A percentile compares a stretch with the other conserved stretches of the same genome.
These are phyloP conservation scores for Pseudochirops corinnae DNA, from an alignment of 2,797 vertebrate genomes.

Conservation along the genomic window DNA sequence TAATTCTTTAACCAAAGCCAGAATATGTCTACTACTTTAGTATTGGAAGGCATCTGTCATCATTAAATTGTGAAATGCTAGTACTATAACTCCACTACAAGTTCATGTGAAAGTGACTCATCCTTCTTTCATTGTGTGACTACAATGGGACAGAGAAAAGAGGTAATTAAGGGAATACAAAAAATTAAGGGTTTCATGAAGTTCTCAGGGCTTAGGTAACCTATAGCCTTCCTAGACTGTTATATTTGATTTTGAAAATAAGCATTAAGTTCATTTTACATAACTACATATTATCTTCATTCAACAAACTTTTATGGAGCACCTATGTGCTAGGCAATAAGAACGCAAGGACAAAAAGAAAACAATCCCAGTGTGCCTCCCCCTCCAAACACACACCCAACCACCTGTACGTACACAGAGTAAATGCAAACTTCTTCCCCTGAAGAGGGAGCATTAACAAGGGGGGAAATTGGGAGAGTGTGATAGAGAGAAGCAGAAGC, in stretches of 20 bases:
- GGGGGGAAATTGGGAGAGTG: too few relatives aligned
- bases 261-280: constrained; percentile 22
- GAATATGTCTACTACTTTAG: neutral
- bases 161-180: constrained; percentile 33
- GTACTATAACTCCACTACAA: neutral
- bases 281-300: constrained; percentile 22
- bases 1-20: neutral
- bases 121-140: neutral
- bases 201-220: constrained; percentile 24
- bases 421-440: neutral
- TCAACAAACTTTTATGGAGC: neutral
- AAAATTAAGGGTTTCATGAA: constrained; percentile 20
- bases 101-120: neutral
- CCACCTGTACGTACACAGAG: neutral
- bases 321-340: neutral
- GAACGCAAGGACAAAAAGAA: neutral
- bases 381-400: too few relatives aligned
- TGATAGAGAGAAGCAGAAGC: too few relatives aligned
- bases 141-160: neutral
- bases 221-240: neutral
- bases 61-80: neutral
- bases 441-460: too few relatives aligned
- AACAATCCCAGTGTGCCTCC: too few relatives aligned
- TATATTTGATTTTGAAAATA: constrained; percentile 40
- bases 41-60: neutral